Conservation (phyloP, 2,888 invertebrate genomes). For the Epinotia nisella region DNA sequence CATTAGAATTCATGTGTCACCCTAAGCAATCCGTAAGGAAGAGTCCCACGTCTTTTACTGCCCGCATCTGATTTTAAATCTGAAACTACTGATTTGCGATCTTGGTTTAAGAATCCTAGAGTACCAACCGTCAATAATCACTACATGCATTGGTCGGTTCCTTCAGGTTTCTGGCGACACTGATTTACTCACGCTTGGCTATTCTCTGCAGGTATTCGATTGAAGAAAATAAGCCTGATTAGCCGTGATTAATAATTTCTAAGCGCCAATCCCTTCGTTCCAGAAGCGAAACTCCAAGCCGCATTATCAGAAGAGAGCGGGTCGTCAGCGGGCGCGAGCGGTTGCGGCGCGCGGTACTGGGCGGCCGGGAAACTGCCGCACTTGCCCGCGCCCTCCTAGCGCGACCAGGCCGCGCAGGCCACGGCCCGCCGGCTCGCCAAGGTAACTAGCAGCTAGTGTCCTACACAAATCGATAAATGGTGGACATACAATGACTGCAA, state of each 20-base stretch:
- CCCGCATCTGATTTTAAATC: no score
- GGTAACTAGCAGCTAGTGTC: constrained; percentile 61
- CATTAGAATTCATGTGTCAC: not conserved
- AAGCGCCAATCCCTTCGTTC: constrained; percentile 21
- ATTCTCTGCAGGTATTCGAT: no score
- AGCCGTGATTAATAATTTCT: not conserved
- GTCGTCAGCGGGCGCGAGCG: constrained; percentile 49
- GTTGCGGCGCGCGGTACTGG: constrained; percentile 54
- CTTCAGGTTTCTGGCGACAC: not conserved
- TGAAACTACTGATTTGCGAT: no score
- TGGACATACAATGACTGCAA: not conserved
- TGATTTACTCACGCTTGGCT: no score
- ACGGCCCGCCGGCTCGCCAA: constrained; percentile 74
- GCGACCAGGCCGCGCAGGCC: constrained; percentile 60
- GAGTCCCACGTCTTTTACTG: no score
- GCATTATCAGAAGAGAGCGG: constrained; percentile 77
- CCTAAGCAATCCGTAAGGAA: no score
- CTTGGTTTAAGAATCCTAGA: not conserved
- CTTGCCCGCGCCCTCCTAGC: constrained; percentile 83
- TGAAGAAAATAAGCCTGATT: no score
- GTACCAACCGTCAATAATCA: not conserved
- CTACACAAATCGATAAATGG: no score
- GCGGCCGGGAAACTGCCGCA: constrained; percentile 76
- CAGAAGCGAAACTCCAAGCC: constrained; percentile 81
- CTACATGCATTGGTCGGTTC: not conserved